These are phyloP conservation scores for Carabus problematicus DNA, from an alignment of 2,888 invertebrate genomes.

Conservation along the genomic window DNA sequence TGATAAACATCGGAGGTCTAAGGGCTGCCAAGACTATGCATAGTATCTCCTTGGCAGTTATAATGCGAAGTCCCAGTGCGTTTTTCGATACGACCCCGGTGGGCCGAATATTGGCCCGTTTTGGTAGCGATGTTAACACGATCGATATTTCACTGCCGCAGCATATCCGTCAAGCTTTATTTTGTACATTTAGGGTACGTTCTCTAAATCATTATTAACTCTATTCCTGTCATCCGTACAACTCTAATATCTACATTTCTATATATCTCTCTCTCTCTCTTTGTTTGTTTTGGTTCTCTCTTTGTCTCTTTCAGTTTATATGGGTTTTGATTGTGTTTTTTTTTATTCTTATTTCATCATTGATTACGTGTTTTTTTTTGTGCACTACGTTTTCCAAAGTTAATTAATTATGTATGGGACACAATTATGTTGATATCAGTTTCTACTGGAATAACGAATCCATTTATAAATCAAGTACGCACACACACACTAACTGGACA, in stretches of 20 bases:
- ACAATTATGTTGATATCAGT: conserved; percentile 30
- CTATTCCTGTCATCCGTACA: no score
- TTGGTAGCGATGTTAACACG: conserved; percentile 72
- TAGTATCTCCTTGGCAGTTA: conserved; percentile 62
- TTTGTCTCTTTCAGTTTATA: background rate
- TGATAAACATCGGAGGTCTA: conserved; percentile 55
- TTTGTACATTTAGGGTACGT: conserved; percentile 59
- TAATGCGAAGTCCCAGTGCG: conserved; percentile 69
- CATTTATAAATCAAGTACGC: no score
- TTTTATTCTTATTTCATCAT: conserved; percentile 3
- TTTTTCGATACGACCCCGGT: conserved; percentile 76
- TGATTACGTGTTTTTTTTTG: conserved; percentile 15
- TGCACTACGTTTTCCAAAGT: conserved; percentile 17
- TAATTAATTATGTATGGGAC: conserved; percentile 43
- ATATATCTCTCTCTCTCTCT: background rate
- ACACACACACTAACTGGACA: no score
- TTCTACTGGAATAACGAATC: no score
- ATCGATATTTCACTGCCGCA: conserved; percentile 69
- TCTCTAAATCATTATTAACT: background rate
- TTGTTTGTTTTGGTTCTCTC: conserved; percentile 2
- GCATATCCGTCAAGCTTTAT: conserved; percentile 60
- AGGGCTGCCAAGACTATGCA: conserved; percentile 69
- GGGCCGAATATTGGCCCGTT: conserved; percentile 73
- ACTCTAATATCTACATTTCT: no score
- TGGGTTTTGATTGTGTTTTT: background rate